Evolutionary conservation across 2,888 invertebrate species (phyloP), one percentile per base, ranked within the genome.

Genomic region (Galerucella nymphaeae): DNA sequence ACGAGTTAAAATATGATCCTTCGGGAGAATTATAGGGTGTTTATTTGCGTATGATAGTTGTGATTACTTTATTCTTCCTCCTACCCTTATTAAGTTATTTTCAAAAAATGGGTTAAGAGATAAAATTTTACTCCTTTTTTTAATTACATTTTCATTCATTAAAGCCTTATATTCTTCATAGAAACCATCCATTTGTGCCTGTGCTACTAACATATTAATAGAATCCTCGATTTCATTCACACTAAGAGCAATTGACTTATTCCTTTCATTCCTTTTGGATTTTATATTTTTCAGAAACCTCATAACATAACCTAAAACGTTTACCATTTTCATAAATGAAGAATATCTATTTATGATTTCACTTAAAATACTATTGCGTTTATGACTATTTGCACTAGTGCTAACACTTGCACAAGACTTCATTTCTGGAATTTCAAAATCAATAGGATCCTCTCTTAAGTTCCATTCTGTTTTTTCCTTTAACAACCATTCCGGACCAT

Each of bases 261-360:
- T n/a, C 48, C 48, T 13, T 14, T 48, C n/a, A 48, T 48, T 48
- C 4, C 48, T 4, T 48, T 48, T 14, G 14, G 48, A 13, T 48
- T 5, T 5, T 14, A 48, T 48, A 48, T 14, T 48, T 13, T 48
- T 48, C 4, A 30, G 9, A 14, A 48, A 48, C 48, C 11, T 48
- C 48, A 48, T 1, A 48, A 48, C 48, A n/a, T 48, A 48, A n/a
- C 48, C 14, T 13, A 4, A 48, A 48, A 48, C 48, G 11, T 6
- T 48, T 14, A 48, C 14, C 6, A 48, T 48, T 48, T 48, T 42
- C 48, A 48, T 48, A 13, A 61, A 67, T 13, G 38, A 30, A 23
- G n/a, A 14, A 38, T 23, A 9, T 30, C n/a, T 59, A 9, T 14
- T 59, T 59, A 30, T 59, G 41, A 71, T 58, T 64, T 48, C 23